Base-by-base conservation (phyloP, 2,113 vertebrate species). In the Ctenomys sociabilis region DNA sequence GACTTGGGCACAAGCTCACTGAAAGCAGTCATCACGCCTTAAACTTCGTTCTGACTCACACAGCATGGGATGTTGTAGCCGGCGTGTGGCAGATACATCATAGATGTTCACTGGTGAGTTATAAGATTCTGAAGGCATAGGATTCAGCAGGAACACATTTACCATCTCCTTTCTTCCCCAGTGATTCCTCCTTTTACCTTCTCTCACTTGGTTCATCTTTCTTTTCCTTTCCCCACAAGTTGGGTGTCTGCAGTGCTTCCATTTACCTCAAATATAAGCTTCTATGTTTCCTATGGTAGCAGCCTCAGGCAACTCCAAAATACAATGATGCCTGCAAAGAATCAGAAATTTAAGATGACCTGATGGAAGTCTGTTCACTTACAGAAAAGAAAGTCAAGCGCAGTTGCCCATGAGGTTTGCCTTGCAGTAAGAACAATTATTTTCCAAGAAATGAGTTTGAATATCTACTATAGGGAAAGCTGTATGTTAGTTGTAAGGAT, bases 111-210 rank as follows among this genome's bases (percentile, higher is more conserved):
- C 70, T 40, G 37, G 43, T n/a, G 28, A 85, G 70, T 32, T 7
- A 75, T 1, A 88, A 66, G 26, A 40, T 52, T 90, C 84, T 61
- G 24, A 54, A 94, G 40, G 57, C 11, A 22, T 37, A 35, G 82
- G 37, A 22, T 37, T 49, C 35, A 30, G 26, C 37, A 85, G 8
- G 30, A 40, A 83, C 35, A 30, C 2, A 1, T 19, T 77, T 80
- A 12, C 30, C 52, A 61, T 22, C n/a, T 45, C 82, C 59, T 40
- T 88, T 90, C 52, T 66, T 93, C 52, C 85, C 81, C 81, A 72
- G 86, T 40, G 63, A 70, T 54, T 85, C 82, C 77, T 92, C 80
- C 78, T n/a, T 30, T 86, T 64, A 64, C 81, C 40, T 52, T 92
- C 63, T 40, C 17, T 86, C 12, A 22, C 64, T 88, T 85, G 40